phyloP scores from a whole-genome alignment of 2,888 invertebrate species.

The Hemithea aestivaria region DNA sequence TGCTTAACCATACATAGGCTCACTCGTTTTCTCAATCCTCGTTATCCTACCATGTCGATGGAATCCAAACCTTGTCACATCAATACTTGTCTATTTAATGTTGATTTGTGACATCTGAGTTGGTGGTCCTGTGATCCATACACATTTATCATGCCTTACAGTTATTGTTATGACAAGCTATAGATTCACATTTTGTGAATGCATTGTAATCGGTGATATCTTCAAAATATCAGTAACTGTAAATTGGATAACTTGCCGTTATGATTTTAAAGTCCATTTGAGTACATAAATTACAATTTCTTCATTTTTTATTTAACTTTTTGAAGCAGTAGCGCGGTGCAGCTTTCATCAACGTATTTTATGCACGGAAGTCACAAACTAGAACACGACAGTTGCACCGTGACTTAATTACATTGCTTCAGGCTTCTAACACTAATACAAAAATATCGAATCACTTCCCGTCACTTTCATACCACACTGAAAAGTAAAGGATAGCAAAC shows the following conservation, averaged over 20 bases:
- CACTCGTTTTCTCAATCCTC: constrained; percentile 17
- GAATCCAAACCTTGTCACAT: constrained; percentile 19
- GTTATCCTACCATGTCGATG: constrained; percentile 28
- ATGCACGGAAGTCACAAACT: constrained; percentile 44
- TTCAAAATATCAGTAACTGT: no score
- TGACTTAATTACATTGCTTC: constrained; percentile 60
- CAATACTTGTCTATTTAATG: constrained; percentile 19
- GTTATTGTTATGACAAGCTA: constrained; percentile 6
- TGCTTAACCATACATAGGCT: not conserved
- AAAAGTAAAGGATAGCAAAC: constrained; percentile 46
- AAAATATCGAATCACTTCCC: constrained; percentile 36
- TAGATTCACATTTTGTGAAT: constrained; percentile 8
- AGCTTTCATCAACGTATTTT: no score
- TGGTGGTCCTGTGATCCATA: constrained; percentile 13
- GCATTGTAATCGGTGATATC: no score
- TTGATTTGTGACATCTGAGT: constrained; percentile 18
- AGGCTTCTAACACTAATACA: constrained; percentile 38
- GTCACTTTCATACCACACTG: constrained; percentile 38
- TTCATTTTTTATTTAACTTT: no score
- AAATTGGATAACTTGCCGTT: no score
- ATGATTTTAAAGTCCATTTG: no score
- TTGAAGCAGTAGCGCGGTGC: no score
- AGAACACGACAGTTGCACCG: constrained; percentile 57
- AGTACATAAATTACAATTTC: no score
- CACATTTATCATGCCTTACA: constrained; percentile 16